Conservation (phyloP, 2,888 invertebrate species). For the Dicranocentrus wangi region DNA sequence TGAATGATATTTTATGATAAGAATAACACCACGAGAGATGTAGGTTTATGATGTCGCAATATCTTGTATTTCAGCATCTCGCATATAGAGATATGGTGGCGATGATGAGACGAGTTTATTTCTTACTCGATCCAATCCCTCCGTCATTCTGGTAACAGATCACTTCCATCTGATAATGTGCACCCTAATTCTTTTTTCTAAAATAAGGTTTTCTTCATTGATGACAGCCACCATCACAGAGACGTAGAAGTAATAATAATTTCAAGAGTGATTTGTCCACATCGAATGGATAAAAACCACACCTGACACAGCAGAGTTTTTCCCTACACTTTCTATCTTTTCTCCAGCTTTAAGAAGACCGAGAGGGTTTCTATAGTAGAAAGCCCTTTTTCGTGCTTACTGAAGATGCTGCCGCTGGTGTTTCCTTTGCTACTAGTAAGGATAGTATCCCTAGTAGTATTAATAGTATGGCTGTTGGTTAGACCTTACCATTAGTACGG, state of each 20-base stretch:
- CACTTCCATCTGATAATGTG: slow-evolving; percentile 40
- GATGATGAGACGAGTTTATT: slow-evolving; percentile 36
- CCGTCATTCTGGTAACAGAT: slow-evolving; percentile 37
- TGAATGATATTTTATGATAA: background rate
- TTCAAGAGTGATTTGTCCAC: slow-evolving; percentile 65
- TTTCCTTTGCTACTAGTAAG: slow-evolving; percentile 29
- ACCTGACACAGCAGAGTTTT: slow-evolving; percentile 63
- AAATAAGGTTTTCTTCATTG: slow-evolving; percentile 55
- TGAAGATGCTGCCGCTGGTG: slow-evolving; percentile 60
- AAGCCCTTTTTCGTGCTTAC: slow-evolving; percentile 31
- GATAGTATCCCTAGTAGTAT: slow-evolving; percentile 29
- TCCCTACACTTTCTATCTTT: slow-evolving; percentile 55
- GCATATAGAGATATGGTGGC: background rate
- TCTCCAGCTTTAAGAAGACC: slow-evolving; percentile 52
- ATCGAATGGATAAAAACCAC: slow-evolving; percentile 65
- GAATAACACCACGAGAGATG: background rate
- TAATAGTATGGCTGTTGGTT: slow-evolving; percentile 48
- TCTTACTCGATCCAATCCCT: slow-evolving; percentile 31
- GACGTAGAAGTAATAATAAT: slow-evolving; percentile 60
- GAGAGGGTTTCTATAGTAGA: slow-evolving; percentile 55
- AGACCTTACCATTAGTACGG: slow-evolving; percentile 52
- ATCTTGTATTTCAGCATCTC: slow-evolving; percentile 3
- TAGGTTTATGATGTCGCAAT: background rate
- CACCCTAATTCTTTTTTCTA: slow-evolving; percentile 44
- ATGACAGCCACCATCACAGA: slow-evolving; percentile 61